A percentile compares a stretch with the other conserved stretches of the same genome.
phyloP scores from a whole-genome alignment of 2,888 invertebrate species.

The Cataglyphis rosenhaueri region DNA sequence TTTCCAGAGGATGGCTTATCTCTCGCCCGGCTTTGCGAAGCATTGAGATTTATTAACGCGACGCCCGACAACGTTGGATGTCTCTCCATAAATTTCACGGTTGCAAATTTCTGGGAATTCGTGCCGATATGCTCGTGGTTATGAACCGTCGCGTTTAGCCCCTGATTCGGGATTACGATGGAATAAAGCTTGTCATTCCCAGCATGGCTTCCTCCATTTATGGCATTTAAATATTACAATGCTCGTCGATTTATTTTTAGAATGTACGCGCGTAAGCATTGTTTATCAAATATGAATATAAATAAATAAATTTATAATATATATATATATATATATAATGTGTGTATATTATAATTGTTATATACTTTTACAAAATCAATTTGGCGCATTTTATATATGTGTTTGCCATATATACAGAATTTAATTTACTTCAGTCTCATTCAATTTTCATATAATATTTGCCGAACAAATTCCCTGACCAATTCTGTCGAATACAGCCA shows the following conservation, averaged over 20 bases:
- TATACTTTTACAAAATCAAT: constrained; percentile 46
- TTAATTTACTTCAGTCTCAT: constrained; percentile 65
- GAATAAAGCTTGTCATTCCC: constrained; percentile 35
- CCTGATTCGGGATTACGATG: constrained; percentile 17
- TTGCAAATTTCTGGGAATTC: constrained; percentile 45
- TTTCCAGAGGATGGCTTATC: constrained; percentile 63
- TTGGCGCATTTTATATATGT: constrained; percentile 3
- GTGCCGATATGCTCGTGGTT: constrained; percentile 40
- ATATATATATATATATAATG: not conserved
- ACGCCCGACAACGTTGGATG: constrained; percentile 37
- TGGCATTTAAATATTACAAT: not conserved
- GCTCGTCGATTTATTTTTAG: constrained; percentile 11
- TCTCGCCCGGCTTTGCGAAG: constrained; percentile 43
- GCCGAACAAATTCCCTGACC: constrained; percentile 71
- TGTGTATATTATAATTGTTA: constrained; percentile 33
- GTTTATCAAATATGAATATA: constrained; percentile 32
- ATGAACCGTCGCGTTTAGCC: constrained; percentile 23
- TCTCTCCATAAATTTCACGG: constrained; percentile 49
- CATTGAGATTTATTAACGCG: constrained; percentile 65
- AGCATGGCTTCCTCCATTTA: not conserved
- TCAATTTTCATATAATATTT: constrained; percentile 76
- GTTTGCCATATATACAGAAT: constrained; percentile 42
- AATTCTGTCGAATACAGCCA: constrained; percentile 68
- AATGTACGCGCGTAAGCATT: not conserved
- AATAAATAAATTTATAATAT: constrained; percentile 27